Percentiles rank a stretch among this genome's conserved stretches.
phyloP scores from a whole-genome alignment of 2,888 invertebrate species.

The Agriopis leucophaearia region DNA sequence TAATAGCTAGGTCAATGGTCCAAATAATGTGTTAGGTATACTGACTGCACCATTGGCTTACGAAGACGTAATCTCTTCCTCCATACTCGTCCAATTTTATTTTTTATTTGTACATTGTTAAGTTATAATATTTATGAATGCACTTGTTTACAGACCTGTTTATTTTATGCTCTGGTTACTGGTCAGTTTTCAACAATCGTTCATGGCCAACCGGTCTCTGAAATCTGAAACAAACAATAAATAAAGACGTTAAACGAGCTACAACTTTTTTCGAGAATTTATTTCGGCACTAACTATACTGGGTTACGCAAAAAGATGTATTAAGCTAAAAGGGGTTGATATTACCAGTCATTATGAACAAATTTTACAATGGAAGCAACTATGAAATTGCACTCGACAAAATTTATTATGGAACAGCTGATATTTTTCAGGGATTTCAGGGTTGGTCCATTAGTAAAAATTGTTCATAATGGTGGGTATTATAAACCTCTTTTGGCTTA shows the following conservation, averaged over 20 bases:
- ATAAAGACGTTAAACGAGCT: not conserved
- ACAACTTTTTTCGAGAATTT: too few species aligned
- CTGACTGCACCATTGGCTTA: not conserved
- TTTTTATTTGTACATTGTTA: constrained; percentile 8
- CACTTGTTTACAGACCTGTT: constrained; percentile 27
- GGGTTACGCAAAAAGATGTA: too few species aligned
- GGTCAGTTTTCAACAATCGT: constrained; percentile 37
- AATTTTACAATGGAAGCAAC: too few species aligned
- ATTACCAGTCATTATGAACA: too few species aligned
- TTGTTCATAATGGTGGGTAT: too few species aligned
- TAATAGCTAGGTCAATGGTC: not conserved
- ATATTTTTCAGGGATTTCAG: too few species aligned
- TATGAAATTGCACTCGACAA: too few species aligned
- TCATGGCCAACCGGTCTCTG: constrained; percentile 31
- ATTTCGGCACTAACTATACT: too few species aligned
- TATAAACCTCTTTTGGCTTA: too few species aligned
- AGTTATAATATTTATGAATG: not conserved
- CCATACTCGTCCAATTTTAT: not conserved
- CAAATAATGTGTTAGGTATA: not conserved
- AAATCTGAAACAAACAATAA: constrained; percentile 38
- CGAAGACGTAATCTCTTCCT: not conserved
- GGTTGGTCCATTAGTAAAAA: too few species aligned
- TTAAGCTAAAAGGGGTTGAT: too few species aligned
- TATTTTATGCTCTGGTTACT: constrained; percentile 26
- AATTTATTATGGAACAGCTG: too few species aligned